Percentiles rank a stretch among this genome's conserved stretches.
phyloP scores from a whole-genome alignment of 2,113 vertebrate species.

The Tychaedon coryphoeus region DNA sequence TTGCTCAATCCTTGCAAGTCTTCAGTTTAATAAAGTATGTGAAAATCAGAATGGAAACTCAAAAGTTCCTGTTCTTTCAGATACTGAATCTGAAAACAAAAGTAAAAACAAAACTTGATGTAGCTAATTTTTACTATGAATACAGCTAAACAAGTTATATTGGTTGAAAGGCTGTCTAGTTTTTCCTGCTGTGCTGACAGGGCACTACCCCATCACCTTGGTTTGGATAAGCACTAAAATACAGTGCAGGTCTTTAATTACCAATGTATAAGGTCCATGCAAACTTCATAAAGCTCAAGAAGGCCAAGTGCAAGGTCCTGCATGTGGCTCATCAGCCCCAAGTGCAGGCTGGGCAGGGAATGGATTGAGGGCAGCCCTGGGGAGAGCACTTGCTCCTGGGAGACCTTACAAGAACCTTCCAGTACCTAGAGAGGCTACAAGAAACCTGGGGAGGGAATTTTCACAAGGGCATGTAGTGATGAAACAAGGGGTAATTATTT shows the following conservation, averaged over 20 bases:
- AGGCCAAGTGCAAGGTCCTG: neutral
- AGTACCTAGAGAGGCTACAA: neutral
- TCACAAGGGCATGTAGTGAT: neutral
- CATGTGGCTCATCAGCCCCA: fast-evolving
- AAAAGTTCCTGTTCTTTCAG: neutral
- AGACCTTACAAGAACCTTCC: neutral
- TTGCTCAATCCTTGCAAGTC: neutral
- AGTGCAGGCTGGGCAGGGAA: neutral
- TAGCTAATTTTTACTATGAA: neutral
- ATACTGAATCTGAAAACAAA: neutral
- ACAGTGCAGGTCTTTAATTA: neutral
- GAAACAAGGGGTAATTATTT: neutral
- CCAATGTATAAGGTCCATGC: neutral
- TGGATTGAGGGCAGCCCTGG: neutral
- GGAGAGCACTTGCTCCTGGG: neutral
- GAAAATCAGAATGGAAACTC: neutral
- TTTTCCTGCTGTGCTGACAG: neutral
- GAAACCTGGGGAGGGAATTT: neutral
- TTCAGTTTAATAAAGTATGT: neutral
- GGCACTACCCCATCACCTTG: neutral
- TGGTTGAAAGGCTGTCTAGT: neutral
- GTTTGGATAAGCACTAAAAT: neutral
- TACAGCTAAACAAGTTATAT: neutral
- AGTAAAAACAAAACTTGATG: neutral
- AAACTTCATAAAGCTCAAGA: neutral